These are phyloP conservation scores for Cryptus armator DNA, from an alignment of 2,888 invertebrate genomes.

Conservation along the genomic window DNA sequence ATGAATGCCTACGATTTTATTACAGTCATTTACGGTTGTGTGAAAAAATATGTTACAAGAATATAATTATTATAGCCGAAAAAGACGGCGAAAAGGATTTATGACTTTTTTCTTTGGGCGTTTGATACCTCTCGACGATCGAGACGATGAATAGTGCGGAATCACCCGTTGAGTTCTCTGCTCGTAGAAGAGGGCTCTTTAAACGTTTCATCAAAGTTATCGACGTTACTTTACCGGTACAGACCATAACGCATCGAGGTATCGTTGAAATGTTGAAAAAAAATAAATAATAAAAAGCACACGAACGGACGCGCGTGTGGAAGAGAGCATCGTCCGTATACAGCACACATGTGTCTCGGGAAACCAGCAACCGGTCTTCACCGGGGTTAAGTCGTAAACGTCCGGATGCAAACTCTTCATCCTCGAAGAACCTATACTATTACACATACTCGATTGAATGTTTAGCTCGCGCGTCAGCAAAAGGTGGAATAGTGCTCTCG, in stretches of 20 bases:
- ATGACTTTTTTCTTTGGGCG: constrained; percentile 23
- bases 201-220: constrained; percentile 50
- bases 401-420: constrained; percentile 68
- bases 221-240: constrained; percentile 42
- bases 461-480: constrained; percentile 53
- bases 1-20: constrained; percentile 59
- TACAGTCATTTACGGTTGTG: constrained; percentile 55
- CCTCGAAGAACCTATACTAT: constrained; percentile 42
- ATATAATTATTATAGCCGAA: constrained; percentile 48
- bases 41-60: constrained; percentile 37
- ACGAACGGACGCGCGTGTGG: constrained; percentile 16
- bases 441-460: constrained; percentile 46
- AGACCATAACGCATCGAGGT: constrained; percentile 42
- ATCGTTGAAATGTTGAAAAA: constrained; percentile 6
- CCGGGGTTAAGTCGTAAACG: constrained; percentile 66
- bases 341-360: constrained; percentile 34
- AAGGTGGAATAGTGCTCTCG: constrained; percentile 35
- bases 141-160: constrained; percentile 21
- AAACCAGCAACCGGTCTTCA: constrained; percentile 64
- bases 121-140: constrained; percentile 39
- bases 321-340: constrained; percentile 29
- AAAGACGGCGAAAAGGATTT: constrained; percentile 58
- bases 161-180: constrained; percentile 32
- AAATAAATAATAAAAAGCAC: background rate
- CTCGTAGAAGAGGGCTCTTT: background rate